Evolutionary conservation across 2,888 invertebrate species (phyloP).

Genomic region (Phyllotreta cruciferae): DNA sequence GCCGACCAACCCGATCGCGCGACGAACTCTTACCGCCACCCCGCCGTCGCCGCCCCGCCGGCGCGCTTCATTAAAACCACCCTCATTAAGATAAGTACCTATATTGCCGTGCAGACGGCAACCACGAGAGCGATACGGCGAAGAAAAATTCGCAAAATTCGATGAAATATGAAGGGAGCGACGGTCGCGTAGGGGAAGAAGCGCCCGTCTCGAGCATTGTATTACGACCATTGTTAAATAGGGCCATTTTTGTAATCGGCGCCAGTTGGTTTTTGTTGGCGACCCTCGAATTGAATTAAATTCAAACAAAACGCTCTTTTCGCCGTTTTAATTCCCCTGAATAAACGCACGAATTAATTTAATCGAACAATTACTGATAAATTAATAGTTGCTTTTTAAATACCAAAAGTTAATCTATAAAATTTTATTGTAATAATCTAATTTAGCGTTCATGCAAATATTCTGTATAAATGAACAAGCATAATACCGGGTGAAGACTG

Average conservation of each 20-base stretch:
- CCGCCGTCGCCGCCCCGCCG: constrained; percentile 11
- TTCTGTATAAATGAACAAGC: too few species aligned
- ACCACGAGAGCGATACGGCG: constrained; percentile 38
- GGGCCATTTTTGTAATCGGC: constrained; percentile 3
- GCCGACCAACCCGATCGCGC: constrained; percentile 11
- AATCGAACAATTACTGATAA: too few species aligned
- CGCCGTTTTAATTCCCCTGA: too few species aligned
- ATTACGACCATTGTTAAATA: constrained; percentile 1
- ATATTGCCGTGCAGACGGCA: constrained; percentile 41
- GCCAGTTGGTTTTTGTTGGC: constrained; percentile 7
- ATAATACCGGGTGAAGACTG: too few species aligned
- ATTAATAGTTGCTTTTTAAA: too few species aligned
- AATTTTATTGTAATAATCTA: too few species aligned
- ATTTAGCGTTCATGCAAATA: too few species aligned
- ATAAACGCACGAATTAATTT: too few species aligned
- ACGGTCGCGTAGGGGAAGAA: constrained; percentile 7
- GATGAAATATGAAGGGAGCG: constrained; percentile 35
- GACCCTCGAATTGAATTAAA: background rate
- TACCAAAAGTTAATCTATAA: too few species aligned
- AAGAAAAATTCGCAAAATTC: constrained; percentile 41
- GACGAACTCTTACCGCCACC: constrained; percentile 7
- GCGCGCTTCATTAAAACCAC: constrained; percentile 47
- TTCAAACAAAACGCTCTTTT: too few species aligned
- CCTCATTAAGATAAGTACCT: constrained; percentile 50
- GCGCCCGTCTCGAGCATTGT: background rate